phyloP scores from a whole-genome alignment of 2,797 vertebrate genomes.

The Luscinia luscinia region DNA sequence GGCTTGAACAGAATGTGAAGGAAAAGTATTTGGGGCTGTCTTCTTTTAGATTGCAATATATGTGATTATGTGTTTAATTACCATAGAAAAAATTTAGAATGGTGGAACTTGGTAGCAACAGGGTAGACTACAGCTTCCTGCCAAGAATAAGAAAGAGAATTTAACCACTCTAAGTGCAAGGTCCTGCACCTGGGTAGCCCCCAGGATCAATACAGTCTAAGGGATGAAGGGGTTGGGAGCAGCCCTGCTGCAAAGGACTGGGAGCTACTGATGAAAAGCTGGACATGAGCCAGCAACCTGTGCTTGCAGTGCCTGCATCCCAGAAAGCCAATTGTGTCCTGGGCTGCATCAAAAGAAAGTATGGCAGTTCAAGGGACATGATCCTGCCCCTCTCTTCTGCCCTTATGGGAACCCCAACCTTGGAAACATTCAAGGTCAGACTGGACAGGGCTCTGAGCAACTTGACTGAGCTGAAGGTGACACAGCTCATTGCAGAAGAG shows the following conservation, averaged over 20 bases:
- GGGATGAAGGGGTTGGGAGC: background rate
- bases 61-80: background rate
- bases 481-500: background rate
- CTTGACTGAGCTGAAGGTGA: background rate
- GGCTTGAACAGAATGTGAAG: background rate
- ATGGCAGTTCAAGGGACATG: background rate
- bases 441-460: background rate
- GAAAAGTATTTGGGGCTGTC: background rate
- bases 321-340: background rate
- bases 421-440: background rate
- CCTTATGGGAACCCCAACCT: background rate
- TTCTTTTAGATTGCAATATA: background rate
- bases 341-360: background rate
- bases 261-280: background rate
- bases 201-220: background rate
- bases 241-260: background rate
- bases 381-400: background rate
- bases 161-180: background rate
- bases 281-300: accelerated
- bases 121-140: background rate
- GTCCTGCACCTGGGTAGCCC: background rate
- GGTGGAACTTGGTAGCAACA: background rate
- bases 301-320: background rate
- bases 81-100: background rate
- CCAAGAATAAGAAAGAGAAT: background rate